Percentiles rank a stretch among this genome's conserved stretches.
Evolutionary conservation across 2,113 vertebrate genomes (phyloP).

Genomic region (Dunckerocampus dactyliophorus): DNA sequence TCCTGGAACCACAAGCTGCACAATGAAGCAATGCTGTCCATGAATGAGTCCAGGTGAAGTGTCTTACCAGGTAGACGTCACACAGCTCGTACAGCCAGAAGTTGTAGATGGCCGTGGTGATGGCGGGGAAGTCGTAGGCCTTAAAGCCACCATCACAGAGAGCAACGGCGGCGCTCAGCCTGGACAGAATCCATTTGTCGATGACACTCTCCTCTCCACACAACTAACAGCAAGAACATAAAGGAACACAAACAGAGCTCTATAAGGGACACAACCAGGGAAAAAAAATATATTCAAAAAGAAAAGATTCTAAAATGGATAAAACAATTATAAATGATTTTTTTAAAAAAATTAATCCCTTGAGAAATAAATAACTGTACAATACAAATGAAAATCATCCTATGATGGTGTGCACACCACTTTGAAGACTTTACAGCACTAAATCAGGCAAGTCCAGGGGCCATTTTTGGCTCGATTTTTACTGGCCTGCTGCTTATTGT

Average conservation of each 20-base stretch:
- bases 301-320: too few relatives aligned
- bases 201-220: slow-evolving; percentile 74
- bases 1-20: slow-evolving; percentile 65
- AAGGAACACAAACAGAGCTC: slow-evolving; percentile 2
- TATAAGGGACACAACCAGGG: slow-evolving; percentile 5
- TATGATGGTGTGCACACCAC: too few relatives aligned
- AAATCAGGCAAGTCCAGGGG: too few relatives aligned
- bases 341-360: too few relatives aligned
- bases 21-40: too few relatives aligned
- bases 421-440: too few relatives aligned
- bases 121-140: slow-evolving; percentile 80
- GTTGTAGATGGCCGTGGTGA: slow-evolving; percentile 85
- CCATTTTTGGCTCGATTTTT: too few relatives aligned
- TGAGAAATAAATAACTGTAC: too few relatives aligned
- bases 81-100: slow-evolving; percentile 95
- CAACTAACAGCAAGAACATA: slow-evolving; percentile 56
- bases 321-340: too few relatives aligned
- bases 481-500: too few relatives aligned
- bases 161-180: slow-evolving; percentile 76
- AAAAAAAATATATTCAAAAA: too few relatives aligned
- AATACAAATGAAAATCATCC: too few relatives aligned
- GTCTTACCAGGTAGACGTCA: slow-evolving; percentile 82
- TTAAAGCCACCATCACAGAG: slow-evolving; percentile 76
- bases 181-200: slow-evolving; percentile 85
- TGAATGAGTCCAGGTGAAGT: neutral